Evolutionary conservation across 2,888 invertebrate genomes (phyloP), one percentile per base, ranked within the genome.

Genomic region (Hesperia comma): DNA sequence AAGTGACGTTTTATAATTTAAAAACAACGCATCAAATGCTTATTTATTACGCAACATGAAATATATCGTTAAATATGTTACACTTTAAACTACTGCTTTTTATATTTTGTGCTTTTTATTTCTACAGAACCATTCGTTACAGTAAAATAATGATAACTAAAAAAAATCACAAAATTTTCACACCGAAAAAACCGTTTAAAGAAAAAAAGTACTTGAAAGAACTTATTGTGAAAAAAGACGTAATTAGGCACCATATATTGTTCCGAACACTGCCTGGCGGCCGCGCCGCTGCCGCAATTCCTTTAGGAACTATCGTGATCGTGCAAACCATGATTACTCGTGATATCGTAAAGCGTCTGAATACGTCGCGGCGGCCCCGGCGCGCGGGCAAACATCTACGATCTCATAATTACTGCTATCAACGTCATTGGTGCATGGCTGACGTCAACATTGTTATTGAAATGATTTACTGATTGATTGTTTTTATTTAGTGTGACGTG

Each of bases 251-350:
- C 63, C 63, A 49, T 63, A 49, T 51, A 19, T 57, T 63, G 43
- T 56, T 63, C 46, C 63, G n/a, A 63, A 40, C 21, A 63, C 8
- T 37, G 3, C 37, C 37, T 26, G 26, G 26, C 26, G 26, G 26
- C n/a, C n/a, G n/a, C n/a, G 5, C 33, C 43, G 62, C 43, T 57
- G 43, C 55, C 49, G 68, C 78, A 80, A 84, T 81, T 81, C 82
- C 75, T 76, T 76, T 80, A 87, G 84, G 87, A 87, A 86, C 85
- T 84, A 80, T 83, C 49, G 73, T 74, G 69, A 61, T 69, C 67
- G 82, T 82, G 84, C 82, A 80, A 77, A 73, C 72, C 75, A 76
- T 56, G 41, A 43, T 64, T 17, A 64, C 51, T 32, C 40, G 64
- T 64, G 64, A 49, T 41, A n/a, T 21, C 12, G 41, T 64, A 64